Evolutionary conservation across 2,888 invertebrate species (phyloP).

Genomic region (Apeira syringaria): DNA sequence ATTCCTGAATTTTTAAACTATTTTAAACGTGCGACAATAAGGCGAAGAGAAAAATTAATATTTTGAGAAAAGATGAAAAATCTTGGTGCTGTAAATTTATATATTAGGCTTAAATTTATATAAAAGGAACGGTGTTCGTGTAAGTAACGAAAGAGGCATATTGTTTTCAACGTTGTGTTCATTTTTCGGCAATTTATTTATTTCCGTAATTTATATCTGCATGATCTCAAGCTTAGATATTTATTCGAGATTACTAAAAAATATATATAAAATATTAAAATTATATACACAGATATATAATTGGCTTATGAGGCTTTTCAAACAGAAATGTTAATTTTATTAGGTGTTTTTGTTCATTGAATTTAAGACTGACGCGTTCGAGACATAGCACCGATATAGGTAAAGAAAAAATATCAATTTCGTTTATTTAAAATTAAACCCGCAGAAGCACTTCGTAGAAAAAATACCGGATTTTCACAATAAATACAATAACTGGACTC

Average conservation of each 20-base stretch:
- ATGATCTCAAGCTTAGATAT: constrained; percentile 82
- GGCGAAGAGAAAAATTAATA: constrained; percentile 78
- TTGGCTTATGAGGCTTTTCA: constrained; percentile 81
- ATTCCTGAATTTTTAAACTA: constrained; percentile 78
- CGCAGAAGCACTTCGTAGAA: constrained; percentile 60
- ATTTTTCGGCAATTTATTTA: constrained; percentile 80
- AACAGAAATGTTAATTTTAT: constrained; percentile 59
- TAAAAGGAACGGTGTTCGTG: constrained; percentile 76
- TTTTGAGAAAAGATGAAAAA: constrained; percentile 81
- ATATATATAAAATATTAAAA: constrained; percentile 53
- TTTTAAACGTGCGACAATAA: constrained; percentile 82
- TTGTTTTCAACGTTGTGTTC: constrained; percentile 79
- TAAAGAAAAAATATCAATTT: constrained; percentile 41
- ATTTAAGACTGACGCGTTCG: constrained; percentile 73
- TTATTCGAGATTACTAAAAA: constrained; percentile 80
- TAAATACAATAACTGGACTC: constrained; percentile 38
- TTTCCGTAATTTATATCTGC: constrained; percentile 73
- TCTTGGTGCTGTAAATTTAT: constrained; percentile 84
- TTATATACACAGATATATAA: constrained; percentile 76
- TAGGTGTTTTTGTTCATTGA: constrained; percentile 64
- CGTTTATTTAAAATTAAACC: constrained; percentile 47
- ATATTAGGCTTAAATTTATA: constrained; percentile 83
- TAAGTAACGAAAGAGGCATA: constrained; percentile 81
- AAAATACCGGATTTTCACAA: constrained; percentile 26
- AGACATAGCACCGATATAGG: constrained; percentile 70